Conservation (phyloP, 2,888 invertebrate species). For the Caenorhabditis plicata region DNA sequence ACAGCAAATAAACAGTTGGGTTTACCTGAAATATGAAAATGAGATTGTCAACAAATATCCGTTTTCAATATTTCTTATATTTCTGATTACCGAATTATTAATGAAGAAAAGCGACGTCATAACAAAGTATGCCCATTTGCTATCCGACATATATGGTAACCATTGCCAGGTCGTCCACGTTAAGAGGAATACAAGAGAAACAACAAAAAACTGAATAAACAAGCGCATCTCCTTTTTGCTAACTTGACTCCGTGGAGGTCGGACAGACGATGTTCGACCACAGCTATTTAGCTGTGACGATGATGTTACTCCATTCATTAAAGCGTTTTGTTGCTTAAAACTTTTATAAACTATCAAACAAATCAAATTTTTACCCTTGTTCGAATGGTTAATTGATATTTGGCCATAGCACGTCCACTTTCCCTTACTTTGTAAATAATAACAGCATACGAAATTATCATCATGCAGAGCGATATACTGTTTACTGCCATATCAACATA, state of each 20-base stretch:
- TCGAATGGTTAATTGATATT: conserved; percentile 56
- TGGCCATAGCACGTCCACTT: conserved; percentile 59
- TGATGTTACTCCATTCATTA: conserved; percentile 37
- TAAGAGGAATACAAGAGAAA: conserved; percentile 58
- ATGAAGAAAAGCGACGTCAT: conserved; percentile 63
- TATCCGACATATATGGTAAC: conserved; percentile 52
- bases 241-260: conserved; percentile 58
- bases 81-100: conserved; percentile 57
- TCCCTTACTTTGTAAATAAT: conserved; percentile 60
- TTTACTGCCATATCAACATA: conserved; percentile 61
- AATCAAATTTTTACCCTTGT: conserved; percentile 43
- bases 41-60: no score
- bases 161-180: conserved; percentile 64
- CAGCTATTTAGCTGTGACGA: conserved; percentile 42
- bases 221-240: conserved; percentile 60
- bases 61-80: not conserved
- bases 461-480: conserved; percentile 51
- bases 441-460: conserved; percentile 62
- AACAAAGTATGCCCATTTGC: conserved; percentile 60
- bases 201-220: conserved; percentile 62
- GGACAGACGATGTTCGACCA: conserved; percentile 44
- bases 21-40: no score
- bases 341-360: not conserved
- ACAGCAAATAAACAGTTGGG: conserved; percentile 62
- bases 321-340: conserved; percentile 46